phyloP scores from a whole-genome alignment of 2,888 invertebrate species.

The Cerceris ruficornis region DNA sequence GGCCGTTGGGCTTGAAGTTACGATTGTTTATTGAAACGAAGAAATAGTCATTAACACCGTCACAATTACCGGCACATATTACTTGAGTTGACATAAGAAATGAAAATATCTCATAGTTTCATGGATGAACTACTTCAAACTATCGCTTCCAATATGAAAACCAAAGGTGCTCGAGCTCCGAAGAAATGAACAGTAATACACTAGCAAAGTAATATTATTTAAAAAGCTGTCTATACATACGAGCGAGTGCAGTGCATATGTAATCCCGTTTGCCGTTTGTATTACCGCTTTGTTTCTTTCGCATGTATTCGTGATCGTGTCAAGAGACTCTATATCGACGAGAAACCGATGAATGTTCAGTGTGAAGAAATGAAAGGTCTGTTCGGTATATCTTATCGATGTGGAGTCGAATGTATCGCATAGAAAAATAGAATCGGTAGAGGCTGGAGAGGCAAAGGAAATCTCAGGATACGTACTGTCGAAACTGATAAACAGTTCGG shows the following conservation, averaged over 20 bases:
- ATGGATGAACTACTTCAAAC: neutral
- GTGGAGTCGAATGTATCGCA: too few relatives aligned
- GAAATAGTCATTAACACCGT: too few relatives aligned
- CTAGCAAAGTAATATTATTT: slow-evolving; percentile 61
- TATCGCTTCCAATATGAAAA: slow-evolving; percentile 12
- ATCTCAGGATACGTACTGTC: slow-evolving; percentile 89
- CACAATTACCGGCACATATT: too few relatives aligned
- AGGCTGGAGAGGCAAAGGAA: neutral
- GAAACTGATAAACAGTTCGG: slow-evolving; percentile 96
- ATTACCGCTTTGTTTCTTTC: slow-evolving; percentile 31
- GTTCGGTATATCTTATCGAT: too few relatives aligned
- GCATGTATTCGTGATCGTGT: slow-evolving; percentile 33
- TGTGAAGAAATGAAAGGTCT: slow-evolving; percentile 13
- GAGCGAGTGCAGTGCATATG: slow-evolving; percentile 70
- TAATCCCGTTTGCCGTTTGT: slow-evolving; percentile 61
- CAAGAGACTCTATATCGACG: neutral
- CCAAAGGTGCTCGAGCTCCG: slow-evolving; percentile 59
- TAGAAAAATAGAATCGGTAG: too few relatives aligned
- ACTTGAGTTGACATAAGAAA: too few relatives aligned
- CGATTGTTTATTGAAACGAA: too few relatives aligned
- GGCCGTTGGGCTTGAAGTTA: too few relatives aligned
- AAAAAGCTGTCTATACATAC: slow-evolving; percentile 69
- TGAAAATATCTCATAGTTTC: too few relatives aligned
- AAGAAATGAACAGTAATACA: slow-evolving; percentile 43
- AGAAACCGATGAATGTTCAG: slow-evolving; percentile 13